Conservation (phyloP, 2,797 vertebrate species). For the Iguana delicatissima region DNA sequence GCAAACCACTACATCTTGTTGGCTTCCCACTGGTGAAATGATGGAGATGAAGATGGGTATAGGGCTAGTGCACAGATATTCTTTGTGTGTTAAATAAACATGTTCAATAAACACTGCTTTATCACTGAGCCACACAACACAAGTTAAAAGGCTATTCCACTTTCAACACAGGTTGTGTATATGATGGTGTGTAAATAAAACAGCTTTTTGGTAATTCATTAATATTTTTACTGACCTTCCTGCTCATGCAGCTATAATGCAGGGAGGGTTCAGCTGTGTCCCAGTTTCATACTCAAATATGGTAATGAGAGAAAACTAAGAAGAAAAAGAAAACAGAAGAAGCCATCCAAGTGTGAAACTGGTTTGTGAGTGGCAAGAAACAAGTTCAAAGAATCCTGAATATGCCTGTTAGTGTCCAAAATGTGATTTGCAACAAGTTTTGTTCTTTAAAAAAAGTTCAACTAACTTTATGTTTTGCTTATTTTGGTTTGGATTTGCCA, state of each 20-base stretch:
- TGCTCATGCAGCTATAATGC: background rate
- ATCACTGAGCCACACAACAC: too few relatives aligned
- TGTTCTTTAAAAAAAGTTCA: conserved; percentile 26
- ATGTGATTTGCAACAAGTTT: background rate
- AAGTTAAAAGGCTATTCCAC: background rate
- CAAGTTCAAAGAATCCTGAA: conserved; percentile 6
- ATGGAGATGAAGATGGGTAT: too few relatives aligned
- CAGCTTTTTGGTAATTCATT: background rate
- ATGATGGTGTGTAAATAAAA: background rate
- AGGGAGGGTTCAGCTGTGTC: background rate
- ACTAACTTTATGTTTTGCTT: background rate
- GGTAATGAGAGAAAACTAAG: conserved; percentile 18
- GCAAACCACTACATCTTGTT: too few relatives aligned
- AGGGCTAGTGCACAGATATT: too few relatives aligned
- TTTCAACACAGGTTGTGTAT: background rate
- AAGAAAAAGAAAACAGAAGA: background rate
- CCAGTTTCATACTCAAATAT: conserved; percentile 29
- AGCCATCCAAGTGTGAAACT: background rate
- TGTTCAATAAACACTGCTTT: too few relatives aligned
- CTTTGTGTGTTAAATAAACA: too few relatives aligned
- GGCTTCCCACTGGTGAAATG: too few relatives aligned
- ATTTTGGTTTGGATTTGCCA: background rate
- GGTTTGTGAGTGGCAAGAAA: conserved; percentile 7
- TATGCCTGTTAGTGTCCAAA: conserved; percentile 11
- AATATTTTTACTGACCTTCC: background rate